phyloP scores from a whole-genome alignment of 2,888 invertebrate species.

The Hesperia comma region DNA sequence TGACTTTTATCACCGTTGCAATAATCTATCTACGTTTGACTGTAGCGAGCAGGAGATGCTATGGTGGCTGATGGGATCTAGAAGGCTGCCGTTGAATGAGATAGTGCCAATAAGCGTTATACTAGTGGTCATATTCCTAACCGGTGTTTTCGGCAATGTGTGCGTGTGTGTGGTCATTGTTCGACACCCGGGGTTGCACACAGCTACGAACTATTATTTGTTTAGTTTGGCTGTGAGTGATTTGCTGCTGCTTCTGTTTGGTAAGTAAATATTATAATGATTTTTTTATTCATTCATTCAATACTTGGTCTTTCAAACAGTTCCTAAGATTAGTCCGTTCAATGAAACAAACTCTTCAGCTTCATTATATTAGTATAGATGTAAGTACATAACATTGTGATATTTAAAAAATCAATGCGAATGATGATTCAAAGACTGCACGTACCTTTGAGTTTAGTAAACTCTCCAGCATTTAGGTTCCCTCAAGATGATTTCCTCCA shows the following conservation, averaged over 20 bases:
- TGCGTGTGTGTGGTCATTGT: conserved; percentile 94
- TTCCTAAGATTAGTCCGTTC: too few relatives aligned
- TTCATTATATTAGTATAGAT: too few relatives aligned
- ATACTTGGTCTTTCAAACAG: too few relatives aligned
- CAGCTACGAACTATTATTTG: conserved; percentile 95
- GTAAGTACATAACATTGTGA: too few relatives aligned
- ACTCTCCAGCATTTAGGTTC: too few relatives aligned
- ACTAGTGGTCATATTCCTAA: conserved; percentile 91
- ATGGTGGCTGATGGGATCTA: conserved; percentile 85
- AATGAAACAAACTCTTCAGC: too few relatives aligned
- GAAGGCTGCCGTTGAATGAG: conserved; percentile 83
- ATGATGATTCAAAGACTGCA: too few relatives aligned
- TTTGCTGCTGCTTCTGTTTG: conserved; percentile 90
- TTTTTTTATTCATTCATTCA: too few relatives aligned
- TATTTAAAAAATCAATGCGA: too few relatives aligned
- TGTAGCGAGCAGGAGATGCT: conserved; percentile 85
- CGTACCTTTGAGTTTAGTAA: too few relatives aligned
- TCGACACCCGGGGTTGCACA: conserved; percentile 91
- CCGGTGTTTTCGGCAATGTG: conserved; percentile 93
- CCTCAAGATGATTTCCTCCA: too few relatives aligned
- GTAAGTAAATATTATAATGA: too few relatives aligned
- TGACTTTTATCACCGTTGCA: conserved; percentile 74
- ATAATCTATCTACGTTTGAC: conserved; percentile 78
- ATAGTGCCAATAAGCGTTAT: conserved; percentile 87
- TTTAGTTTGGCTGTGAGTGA: conserved; percentile 96